A percentile compares a stretch with the other conserved stretches of the same genome.
Evolutionary conservation across 1,140 invertebrate species (phyloP).

Genomic region (Coptotermes formosanus): DNA sequence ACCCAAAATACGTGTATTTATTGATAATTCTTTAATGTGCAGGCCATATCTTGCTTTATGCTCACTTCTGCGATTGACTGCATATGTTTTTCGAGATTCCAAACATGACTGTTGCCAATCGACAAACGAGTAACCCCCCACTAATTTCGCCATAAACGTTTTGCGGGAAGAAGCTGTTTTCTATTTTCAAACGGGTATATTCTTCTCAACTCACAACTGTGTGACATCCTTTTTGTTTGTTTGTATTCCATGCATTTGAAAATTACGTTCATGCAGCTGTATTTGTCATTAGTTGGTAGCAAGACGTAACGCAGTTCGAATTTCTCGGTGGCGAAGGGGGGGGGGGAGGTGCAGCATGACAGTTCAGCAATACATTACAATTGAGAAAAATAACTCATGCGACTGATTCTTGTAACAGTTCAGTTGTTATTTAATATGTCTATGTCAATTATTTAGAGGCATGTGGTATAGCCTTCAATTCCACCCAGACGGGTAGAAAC

Average conservation of each 20-base stretch:
- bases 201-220: background rate
- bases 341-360: too few relatives aligned
- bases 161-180: background rate
- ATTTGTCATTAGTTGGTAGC: background rate
- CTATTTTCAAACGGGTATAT: background rate
- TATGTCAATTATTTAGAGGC: too few relatives aligned
- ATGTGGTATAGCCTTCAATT: too few relatives aligned
- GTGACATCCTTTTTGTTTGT: background rate
- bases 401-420: too few relatives aligned
- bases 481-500: too few relatives aligned
- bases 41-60: background rate
- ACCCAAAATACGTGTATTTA: background rate
- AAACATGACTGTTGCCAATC: background rate
- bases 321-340: background rate
- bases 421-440: too few relatives aligned
- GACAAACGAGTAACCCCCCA: background rate
- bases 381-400: too few relatives aligned
- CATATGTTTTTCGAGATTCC: background rate
- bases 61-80: background rate
- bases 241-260: background rate
- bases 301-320: background rate
- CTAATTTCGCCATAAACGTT: background rate
- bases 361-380: too few relatives aligned
- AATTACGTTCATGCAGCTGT: background rate
- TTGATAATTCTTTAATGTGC: background rate